These are phyloP conservation scores for Clarias batrachus DNA, from an alignment of 2,113 vertebrate species.

Conservation along the genomic window DNA sequence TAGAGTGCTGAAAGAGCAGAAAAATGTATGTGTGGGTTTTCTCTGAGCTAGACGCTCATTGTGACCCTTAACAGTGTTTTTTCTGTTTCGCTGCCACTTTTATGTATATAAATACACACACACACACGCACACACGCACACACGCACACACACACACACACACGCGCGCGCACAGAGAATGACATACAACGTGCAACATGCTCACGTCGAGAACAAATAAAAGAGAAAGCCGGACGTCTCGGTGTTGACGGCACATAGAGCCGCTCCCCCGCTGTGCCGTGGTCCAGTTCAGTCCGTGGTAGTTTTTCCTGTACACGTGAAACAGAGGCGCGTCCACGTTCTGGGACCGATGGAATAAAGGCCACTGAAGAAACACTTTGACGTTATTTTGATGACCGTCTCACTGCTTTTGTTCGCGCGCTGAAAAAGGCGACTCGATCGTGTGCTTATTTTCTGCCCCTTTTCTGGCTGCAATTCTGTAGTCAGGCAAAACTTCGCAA, in stretches of 20 bases:
- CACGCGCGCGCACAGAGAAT: not conserved
- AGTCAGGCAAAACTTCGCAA: not conserved
- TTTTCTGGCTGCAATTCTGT: not conserved
- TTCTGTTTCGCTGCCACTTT: not conserved
- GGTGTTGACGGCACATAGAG: not conserved
- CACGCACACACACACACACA: not conserved
- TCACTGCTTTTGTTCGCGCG: not conserved
- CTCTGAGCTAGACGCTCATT: not conserved
- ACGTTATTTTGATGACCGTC: not conserved
- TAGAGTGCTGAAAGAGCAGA: conserved; percentile 35
- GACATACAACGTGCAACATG: not conserved
- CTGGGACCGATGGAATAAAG: not conserved
- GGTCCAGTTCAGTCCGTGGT: not conserved
- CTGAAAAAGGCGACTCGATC: not conserved
- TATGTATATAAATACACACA: too few relatives aligned
- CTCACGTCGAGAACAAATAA: not conserved
- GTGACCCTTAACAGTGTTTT: conserved; percentile 12
- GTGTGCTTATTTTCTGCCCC: not conserved
- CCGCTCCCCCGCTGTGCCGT: not conserved
- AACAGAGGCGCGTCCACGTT: not conserved
- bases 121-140: not conserved
- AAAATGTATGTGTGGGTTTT: not conserved
- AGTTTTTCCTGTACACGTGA: not conserved
- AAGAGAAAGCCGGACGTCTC: not conserved
- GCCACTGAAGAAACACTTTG: not conserved